These are phyloP conservation scores for Tichodroma muraria DNA, from an alignment of 2,113 vertebrate species.

Conservation along the genomic window DNA sequence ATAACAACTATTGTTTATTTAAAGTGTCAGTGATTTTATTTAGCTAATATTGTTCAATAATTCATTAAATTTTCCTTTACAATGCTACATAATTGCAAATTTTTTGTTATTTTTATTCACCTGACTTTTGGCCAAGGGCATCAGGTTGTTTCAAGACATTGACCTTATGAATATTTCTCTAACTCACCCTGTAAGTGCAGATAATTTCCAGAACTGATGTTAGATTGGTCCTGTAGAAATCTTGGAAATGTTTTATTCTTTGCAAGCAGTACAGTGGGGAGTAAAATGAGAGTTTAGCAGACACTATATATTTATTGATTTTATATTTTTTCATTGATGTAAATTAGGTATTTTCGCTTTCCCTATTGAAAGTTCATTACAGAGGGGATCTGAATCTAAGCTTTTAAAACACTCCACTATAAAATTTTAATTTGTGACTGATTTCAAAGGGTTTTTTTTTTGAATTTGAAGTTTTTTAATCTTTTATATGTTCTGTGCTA, in stretches of 20 bases:
- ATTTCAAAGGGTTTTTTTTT: background rate
- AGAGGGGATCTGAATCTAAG: background rate
- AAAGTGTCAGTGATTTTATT: background rate
- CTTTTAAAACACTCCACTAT: background rate
- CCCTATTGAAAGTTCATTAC: background rate
- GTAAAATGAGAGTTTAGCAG: background rate
- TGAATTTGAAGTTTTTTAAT: background rate
- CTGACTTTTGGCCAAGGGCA: background rate
- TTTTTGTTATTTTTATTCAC: background rate
- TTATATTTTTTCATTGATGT: background rate
- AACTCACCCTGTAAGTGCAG: background rate
- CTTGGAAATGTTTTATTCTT: background rate
- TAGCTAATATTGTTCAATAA: background rate
- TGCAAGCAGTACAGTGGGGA: background rate
- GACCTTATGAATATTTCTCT: background rate
- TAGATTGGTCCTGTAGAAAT: background rate
- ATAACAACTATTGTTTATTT: background rate
- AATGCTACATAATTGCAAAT: background rate
- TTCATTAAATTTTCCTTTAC: background rate
- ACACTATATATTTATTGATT: background rate
- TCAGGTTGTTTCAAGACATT: background rate
- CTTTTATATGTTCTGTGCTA: background rate
- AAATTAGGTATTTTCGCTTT: background rate
- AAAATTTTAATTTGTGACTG: background rate
- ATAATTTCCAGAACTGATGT: background rate